Conservation (phyloP, 2,797 vertebrate species). For the Enteromius unitaeniatus region DNA sequence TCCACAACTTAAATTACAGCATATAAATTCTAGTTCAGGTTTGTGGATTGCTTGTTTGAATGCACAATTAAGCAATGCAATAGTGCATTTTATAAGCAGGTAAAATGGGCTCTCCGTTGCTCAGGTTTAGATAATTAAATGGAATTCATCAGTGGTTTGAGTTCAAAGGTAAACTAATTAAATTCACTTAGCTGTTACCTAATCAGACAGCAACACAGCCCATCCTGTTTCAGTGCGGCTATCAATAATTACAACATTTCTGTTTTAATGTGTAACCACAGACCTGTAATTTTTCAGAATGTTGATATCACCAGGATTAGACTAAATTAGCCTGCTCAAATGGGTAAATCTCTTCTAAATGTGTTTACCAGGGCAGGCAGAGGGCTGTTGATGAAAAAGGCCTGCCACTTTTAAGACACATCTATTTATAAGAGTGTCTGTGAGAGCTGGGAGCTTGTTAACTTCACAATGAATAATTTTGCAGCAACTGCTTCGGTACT, state of each 20-base stretch:
- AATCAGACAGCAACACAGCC: not conserved
- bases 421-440: slow-evolving; percentile 65
- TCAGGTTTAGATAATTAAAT: slow-evolving; percentile 57
- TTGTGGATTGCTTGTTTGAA: not conserved
- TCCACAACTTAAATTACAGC: not conserved
- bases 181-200: slow-evolving; percentile 16
- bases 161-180: slow-evolving; percentile 46
- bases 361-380: slow-evolving; percentile 40
- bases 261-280: not conserved
- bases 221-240: not conserved
- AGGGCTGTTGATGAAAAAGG: slow-evolving; percentile 56
- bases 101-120: slow-evolving; percentile 37
- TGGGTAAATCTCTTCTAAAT: slow-evolving; percentile 49
- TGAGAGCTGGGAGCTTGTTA: slow-evolving; percentile 58
- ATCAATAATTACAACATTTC: slow-evolving; percentile 8
- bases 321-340: slow-evolving; percentile 24
- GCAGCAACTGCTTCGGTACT: not conserved
- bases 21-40: slow-evolving; percentile 17
- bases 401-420: slow-evolving; percentile 54
- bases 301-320: slow-evolving; percentile 18
- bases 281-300: not conserved
- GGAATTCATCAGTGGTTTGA: slow-evolving; percentile 52
- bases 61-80: slow-evolving; percentile 40
- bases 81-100: slow-evolving; percentile 6
- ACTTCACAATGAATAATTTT: slow-evolving; percentile 66